Evolutionary conservation across 1,140 invertebrate genomes (phyloP), one percentile per base, ranked within the genome.

Genomic region (Drosophila oshimai): DNA sequence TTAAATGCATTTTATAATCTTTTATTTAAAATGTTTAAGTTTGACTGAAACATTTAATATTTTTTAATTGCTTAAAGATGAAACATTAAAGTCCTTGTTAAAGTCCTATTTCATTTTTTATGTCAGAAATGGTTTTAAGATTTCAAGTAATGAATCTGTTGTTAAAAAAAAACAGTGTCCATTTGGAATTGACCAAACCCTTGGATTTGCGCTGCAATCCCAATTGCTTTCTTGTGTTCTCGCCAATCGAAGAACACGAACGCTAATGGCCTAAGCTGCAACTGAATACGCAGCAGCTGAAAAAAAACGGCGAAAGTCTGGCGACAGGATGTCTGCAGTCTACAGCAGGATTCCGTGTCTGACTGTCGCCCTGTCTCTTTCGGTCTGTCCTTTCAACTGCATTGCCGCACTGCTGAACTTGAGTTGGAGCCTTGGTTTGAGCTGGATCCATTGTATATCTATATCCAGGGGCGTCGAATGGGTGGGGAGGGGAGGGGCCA

Each of bases 361-460:
- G 53, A 26, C 36, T 51, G 57, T 26, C 20, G 12, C 18, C 5
- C 18, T 9, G 20, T 24, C 29, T 45, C 28, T 31, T 13, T 36
- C 31, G 24, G 55, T 39, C 57, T 54, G 79, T 55, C 54, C 58
- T 68, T 75, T 62, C 64, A 50, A 71, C 64, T 86, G 65, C 80
- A 86, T 72, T 86, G 79, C 68, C 74, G 79, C 80, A 74, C 42
- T 84, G 80, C 74, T 84, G 70, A 83, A 84, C 42, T 77, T 80
- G 57, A 47, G 37, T 62, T 22, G 39, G 39, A 13, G n/a, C 26
- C 12, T 33, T 29, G 33, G 22, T 57, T 68, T 34, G 53, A 28
- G 28, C 28, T 53, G 53, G 22, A 33, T 51, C 44, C 37, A 60
- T 62, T 62, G 36, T 62, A 17, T 31, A 13, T 33, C 28, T 28